Base-by-base conservation (phyloP, 2,113 vertebrate species). In the Clupea harengus region DNA sequence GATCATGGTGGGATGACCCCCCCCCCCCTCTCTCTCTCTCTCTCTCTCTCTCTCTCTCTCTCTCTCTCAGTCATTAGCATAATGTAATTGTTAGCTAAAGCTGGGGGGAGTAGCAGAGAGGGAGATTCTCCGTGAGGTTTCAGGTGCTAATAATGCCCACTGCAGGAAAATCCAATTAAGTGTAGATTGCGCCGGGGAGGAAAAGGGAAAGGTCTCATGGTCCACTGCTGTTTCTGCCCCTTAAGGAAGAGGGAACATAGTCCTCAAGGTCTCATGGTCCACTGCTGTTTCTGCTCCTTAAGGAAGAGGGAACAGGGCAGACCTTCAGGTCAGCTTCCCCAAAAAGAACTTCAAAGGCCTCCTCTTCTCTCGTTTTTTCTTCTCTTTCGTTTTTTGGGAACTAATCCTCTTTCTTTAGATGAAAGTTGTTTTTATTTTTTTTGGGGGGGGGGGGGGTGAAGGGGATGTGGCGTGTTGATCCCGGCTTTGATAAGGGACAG, bases 1-100 rank as follows among this genome's bases (percentile, higher is more conserved):
- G 9, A 22, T 39, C 57, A 60, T 22, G 13, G 50, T 15, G 3
- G 50, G 50, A 15, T 11, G 46, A 10, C 11, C 11, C 18, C 52
- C 2, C 4, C 17, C 52, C 0, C 84, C 11, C 47, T 28, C 81
- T 50, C 81, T 52, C 45, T 25, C 22, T 25, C 46, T 3, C 81
- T 17, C 49, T 32, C 13, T 1, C 17, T 5, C 25, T 18, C 28
- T 7, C 46, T 28, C 81, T 4, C 50, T 64, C 78, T 72, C 13
- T 54, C 81, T 85, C 86, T 46, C 49, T 82, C 82, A 67, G 39
- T 81, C 82, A 89, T 88, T 89, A 89, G 85, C 83, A 87, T 88
- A 64, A 87, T 86, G 85, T 86, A 89, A 89, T 89, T 87, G 87
- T 89, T 87, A 67, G 75, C 85, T 87, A 87, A 89, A 85, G 87